Evolutionary conservation across 2,797 vertebrate genomes (phyloP), one percentile per base, ranked within the genome.

Genomic region (Tenualosa ilisha): DNA sequence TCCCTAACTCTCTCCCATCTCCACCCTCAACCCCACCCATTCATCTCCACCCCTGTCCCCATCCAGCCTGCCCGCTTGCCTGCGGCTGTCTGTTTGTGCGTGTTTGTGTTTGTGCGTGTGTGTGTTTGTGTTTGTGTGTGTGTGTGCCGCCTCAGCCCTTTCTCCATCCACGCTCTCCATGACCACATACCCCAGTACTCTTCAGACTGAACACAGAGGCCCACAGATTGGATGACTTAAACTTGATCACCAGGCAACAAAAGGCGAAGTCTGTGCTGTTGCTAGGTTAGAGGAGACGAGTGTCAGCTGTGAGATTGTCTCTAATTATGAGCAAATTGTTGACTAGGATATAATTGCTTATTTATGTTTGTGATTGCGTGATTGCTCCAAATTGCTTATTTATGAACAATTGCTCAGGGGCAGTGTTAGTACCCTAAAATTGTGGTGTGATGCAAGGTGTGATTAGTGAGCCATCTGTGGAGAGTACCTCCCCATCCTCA

Each of bases 301-400:
- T 43, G 72, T 79, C 15, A 79, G 26, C 17, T 22, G 72, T 43
- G 68, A 46, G 72, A 43, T 43, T 79, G 72, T 79, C 6, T 37
- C 68, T 79, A 79, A 79, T 79, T 79, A 79, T 37, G 37, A 46
- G 43, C 43, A 22, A 46, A 79, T 79, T 43, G 72, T 22, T 46
- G 17, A 79, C 20, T 79, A n/a, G 37, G 37, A 11, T 79, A 46
- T 79, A 79, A 79, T 79, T 79, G 20, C 72, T 79, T 79, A 43
- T 79, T 79, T 79, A 46, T 40, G 43, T 22, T 43, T 7, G 37
- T 46, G 17, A 79, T 79, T 31, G 68, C 5, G 31, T 20, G 68
- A 72, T 72, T 79, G 72, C 72, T 22, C 6, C 72, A 79, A 79
- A 79, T 79, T 79, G 17, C 17, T 79, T 9, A 79, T 79, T 79